phyloP scores from a whole-genome alignment of 2,113 vertebrate species.

The Telmatochromis bifrenatus region DNA sequence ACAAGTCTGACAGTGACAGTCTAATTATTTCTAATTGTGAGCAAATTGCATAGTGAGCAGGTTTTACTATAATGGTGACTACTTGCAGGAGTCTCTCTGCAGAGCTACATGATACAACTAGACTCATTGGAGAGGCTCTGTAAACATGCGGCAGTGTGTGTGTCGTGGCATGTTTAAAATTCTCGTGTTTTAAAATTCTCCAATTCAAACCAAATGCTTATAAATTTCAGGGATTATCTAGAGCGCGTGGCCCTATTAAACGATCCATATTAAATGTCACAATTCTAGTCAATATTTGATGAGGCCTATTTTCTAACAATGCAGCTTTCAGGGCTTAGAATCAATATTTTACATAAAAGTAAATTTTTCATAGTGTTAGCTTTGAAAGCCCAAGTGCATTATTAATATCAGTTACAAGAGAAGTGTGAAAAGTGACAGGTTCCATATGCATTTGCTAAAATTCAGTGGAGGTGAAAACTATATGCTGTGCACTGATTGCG shows the following conservation, averaged over 20 bases:
- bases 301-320: constrained; percentile 64
- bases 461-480: constrained; percentile 36
- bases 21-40: constrained; percentile 8
- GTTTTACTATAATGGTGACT: not conserved
- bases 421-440: constrained; percentile 50
- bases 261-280: constrained; percentile 57
- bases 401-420: constrained; percentile 55
- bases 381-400: constrained; percentile 62
- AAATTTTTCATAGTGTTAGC: constrained; percentile 59
- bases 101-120: not conserved
- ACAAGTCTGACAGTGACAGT: constrained; percentile 10
- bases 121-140: not conserved
- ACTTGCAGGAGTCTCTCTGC: not conserved
- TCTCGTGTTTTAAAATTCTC: not conserved
- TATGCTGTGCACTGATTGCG: constrained; percentile 21
- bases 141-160: not conserved
- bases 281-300: constrained; percentile 57
- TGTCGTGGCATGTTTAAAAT: not conserved
- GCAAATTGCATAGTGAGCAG: constrained; percentile 49
- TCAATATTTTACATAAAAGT: constrained; percentile 67
- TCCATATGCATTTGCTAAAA: constrained; percentile 25
- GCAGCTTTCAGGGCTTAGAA: constrained; percentile 50
- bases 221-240: not conserved
- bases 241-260: constrained; percentile 38
- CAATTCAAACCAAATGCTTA: not conserved